Conservation (phyloP, 2,113 vertebrate genomes). For the Bambusicola thoracicus region DNA sequence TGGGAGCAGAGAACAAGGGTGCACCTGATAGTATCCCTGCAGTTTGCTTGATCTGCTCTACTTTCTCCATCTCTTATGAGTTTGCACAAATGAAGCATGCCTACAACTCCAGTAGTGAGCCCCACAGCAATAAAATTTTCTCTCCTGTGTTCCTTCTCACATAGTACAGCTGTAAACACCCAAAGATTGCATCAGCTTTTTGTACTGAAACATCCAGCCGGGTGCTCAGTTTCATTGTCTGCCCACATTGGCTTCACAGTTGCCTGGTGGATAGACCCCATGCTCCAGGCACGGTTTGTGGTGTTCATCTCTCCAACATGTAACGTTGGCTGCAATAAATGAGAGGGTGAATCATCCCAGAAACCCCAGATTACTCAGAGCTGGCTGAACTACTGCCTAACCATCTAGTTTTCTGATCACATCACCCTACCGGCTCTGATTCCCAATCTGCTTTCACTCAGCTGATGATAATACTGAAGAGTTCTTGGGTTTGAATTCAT, state of each 20-base stretch:
- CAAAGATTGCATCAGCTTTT: background rate
- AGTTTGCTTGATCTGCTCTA: background rate
- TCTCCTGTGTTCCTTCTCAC: background rate
- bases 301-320: background rate
- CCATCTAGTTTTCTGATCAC: background rate
- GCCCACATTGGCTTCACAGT: rapidly evolving
- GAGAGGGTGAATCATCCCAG: background rate
- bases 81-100: background rate
- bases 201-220: background rate
- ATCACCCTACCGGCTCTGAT: background rate
- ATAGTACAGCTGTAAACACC: background rate
- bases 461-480: background rate
- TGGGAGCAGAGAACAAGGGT: background rate
- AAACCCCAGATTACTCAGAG: background rate
- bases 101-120: background rate
- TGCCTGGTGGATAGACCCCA: rapidly evolving
- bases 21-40: background rate
- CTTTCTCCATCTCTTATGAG: background rate
- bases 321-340: background rate
- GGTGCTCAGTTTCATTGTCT: background rate
- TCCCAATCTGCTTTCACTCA: background rate
- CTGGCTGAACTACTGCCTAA: background rate
- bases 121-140: background rate
- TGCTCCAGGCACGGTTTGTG: rapidly evolving
- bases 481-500: background rate